These are phyloP conservation scores for Thaumetopoea pityocampa DNA, from an alignment of 1,140 invertebrate species.

Conservation along the genomic window DNA sequence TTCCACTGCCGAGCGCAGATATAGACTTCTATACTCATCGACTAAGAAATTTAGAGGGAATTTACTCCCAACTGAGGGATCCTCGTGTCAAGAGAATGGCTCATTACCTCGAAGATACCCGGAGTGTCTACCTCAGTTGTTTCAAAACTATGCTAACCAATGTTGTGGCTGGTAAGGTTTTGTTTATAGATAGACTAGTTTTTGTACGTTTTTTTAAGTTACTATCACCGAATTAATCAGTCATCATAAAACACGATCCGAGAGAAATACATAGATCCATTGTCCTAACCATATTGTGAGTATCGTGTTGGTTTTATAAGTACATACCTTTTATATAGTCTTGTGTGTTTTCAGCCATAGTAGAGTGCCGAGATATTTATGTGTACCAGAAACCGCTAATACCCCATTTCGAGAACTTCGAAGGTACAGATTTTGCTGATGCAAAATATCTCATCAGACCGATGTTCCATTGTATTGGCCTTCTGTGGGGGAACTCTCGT, in stretches of 20 bases:
- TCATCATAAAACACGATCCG: too few relatives aligned
- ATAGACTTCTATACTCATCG: constrained; percentile 83
- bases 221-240: too few relatives aligned
- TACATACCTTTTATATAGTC: constrained; percentile 1
- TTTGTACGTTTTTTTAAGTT: too few relatives aligned
- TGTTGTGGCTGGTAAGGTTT: constrained; percentile 77
- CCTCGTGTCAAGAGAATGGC: constrained; percentile 88
- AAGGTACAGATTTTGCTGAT: constrained; percentile 82
- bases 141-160: constrained; percentile 83
- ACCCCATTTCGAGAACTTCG: constrained; percentile 82
- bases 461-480: constrained; percentile 84
- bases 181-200: too few relatives aligned
- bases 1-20: constrained; percentile 84
- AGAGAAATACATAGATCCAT: too few relatives aligned
- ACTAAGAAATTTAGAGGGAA: constrained; percentile 85
- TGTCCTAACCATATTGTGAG: too few relatives aligned
- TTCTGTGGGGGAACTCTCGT: constrained; percentile 89
- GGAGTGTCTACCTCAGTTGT: constrained; percentile 83
- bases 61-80: constrained; percentile 88
- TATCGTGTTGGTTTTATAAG: too few relatives aligned
- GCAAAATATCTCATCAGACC: constrained; percentile 78
- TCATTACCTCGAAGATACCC: constrained; percentile 82
- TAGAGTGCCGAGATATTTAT: constrained; percentile 82
- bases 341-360: constrained; percentile 61
- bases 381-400: constrained; percentile 80